These are phyloP conservation scores for Molorchus minor DNA, from an alignment of 2,888 invertebrate species.

Conservation along the genomic window DNA sequence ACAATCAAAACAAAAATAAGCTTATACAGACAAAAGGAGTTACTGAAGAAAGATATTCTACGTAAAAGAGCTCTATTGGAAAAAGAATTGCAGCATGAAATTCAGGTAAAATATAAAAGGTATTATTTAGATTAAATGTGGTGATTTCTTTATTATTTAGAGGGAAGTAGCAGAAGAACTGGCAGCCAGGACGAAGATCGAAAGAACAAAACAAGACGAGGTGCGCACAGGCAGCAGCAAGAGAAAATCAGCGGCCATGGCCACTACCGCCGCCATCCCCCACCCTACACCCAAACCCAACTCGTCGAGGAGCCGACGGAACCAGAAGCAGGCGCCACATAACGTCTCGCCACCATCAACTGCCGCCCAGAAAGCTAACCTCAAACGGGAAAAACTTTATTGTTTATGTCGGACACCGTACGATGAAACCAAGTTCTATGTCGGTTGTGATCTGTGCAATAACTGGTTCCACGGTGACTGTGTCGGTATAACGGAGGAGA, in stretches of 20 bases:
- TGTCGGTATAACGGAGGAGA: conserved; percentile 91
- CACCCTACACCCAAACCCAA: conserved; percentile 37
- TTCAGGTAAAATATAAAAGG: conserved; percentile 69
- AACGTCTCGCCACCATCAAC: conserved; percentile 27
- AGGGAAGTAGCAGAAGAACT: conserved; percentile 80
- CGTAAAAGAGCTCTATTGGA: conserved; percentile 89
- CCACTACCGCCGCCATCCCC: conserved; percentile 56
- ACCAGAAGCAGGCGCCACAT: conserved; percentile 36
- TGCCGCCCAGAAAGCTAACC: conserved; percentile 18
- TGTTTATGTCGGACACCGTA: conserved; percentile 95
- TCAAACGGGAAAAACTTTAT: conserved; percentile 39
- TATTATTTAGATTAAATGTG: conserved; percentile 1
- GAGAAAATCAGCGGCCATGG: conserved; percentile 65
- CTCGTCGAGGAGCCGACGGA: conserved; percentile 37
- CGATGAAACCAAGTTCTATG: conserved; percentile 97
- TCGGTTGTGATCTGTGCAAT: conserved; percentile 96
- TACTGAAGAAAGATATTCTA: conserved; percentile 91
- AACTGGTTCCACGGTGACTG: conserved; percentile 99
- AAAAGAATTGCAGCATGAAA: conserved; percentile 88
- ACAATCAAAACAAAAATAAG: conserved; percentile 68
- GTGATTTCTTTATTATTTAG: conserved; percentile 58
- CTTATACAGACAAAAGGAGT: conserved; percentile 88
- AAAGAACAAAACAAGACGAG: conserved; percentile 70
- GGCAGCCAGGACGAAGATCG: conserved; percentile 75
- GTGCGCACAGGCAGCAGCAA: conserved; percentile 70